Evolutionary conservation across 1,140 invertebrate genomes (phyloP), one percentile per base, ranked within the genome.

Genomic region (Gryon sp.): DNA sequence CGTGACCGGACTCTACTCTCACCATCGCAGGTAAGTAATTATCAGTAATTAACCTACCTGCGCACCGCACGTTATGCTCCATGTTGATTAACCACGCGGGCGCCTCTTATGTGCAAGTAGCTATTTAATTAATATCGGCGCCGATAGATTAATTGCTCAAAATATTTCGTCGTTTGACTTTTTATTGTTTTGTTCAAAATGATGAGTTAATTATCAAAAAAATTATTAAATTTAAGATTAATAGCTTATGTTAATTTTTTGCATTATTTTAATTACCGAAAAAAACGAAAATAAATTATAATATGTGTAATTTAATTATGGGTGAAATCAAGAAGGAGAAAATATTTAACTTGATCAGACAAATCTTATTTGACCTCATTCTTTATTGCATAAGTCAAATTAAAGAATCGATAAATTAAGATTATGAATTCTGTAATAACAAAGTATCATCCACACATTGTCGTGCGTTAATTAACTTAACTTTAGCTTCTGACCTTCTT

Each of bases 1-100:
- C 91, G 94, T 97, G 82, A 99, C 98, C 78, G 98, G 98, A 87
- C 93, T 99, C 65, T 99, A 99, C 90, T 97, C 97, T 77, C 98
- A 99, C 92, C 98, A 99, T 89, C 92, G 98, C 92, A 98, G 97
- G 97, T 97, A 93, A 93, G 90, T 84, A 87, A 88, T 88, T 87
- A 86, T 85, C 82, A 79, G 74, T 84, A 81, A 84, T 80, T 80
- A 80, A 82, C 72, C 75, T 70, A 78, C 76, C 69, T 77, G 72
- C 55, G 16, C 55, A 55, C 45, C 34, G 62, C 50, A 70, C 81
- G 78, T 80, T 78, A 72, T 52, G 69, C 74, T 78, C 65, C 59
- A 73, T 68, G 60, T 55, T 70, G 70, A 79, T 81, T 81, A 81
- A 50, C 66, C 57, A 57, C 36, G 16, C 32, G 55, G 48, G 9